Evolutionary conservation across 2,888 invertebrate species (phyloP).

Genomic region (Luperina nickerlii): DNA sequence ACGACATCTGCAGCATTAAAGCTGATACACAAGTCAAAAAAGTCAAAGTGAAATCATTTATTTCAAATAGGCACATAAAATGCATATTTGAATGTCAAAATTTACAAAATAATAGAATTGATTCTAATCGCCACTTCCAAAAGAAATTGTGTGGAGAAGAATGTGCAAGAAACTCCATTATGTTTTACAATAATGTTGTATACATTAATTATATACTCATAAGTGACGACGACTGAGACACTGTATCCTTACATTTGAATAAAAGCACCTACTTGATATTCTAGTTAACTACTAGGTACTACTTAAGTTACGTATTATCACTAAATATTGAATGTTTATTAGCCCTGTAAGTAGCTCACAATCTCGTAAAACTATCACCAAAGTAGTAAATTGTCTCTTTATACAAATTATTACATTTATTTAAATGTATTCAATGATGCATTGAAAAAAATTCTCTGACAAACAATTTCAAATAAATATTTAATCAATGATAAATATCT

Average conservation of each 20-base stretch:
- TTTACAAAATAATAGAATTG: background rate
- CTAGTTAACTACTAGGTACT: background rate
- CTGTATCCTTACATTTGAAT: background rate
- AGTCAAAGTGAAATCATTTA: background rate
- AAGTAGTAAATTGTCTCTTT: slow-evolving; percentile 1
- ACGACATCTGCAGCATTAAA: background rate
- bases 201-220: background rate
- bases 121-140: background rate
- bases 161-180: background rate
- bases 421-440: slow-evolving; percentile 3
- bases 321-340: slow-evolving; percentile 1
- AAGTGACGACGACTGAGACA: background rate
- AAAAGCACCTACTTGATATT: background rate
- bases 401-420: slow-evolving; percentile 7
- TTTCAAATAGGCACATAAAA: background rate
- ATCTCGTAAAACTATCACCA: slow-evolving; percentile 4
- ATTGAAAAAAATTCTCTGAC: background rate
- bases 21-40: background rate
- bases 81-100: background rate
- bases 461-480: slow-evolving; percentile 22
- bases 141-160: too few species aligned
- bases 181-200: background rate
- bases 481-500: slow-evolving; percentile 28
- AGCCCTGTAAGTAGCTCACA: background rate
- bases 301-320: background rate